These are phyloP conservation scores for Isoperla grammatica DNA, from an alignment of 2,888 invertebrate species.

Conservation along the genomic window DNA sequence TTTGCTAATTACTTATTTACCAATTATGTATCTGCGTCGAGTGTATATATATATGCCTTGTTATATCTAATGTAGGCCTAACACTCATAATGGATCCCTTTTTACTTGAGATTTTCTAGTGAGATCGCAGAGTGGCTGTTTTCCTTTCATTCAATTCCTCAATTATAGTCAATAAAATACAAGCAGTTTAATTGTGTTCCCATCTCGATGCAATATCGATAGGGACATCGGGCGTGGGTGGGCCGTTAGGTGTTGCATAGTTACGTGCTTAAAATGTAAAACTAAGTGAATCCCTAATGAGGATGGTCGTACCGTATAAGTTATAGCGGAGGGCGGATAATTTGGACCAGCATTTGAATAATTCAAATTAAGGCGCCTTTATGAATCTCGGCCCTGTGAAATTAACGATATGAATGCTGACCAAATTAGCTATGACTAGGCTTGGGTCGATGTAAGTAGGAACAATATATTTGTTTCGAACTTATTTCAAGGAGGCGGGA, in stretches of 20 bases:
- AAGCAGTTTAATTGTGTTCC: constrained; percentile 11
- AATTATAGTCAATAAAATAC: constrained; percentile 9
- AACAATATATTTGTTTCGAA: too few relatives aligned
- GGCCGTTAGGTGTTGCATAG: constrained; percentile 4
- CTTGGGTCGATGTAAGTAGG: too few relatives aligned
- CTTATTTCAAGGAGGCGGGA: too few relatives aligned
- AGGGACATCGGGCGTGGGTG: neutral
- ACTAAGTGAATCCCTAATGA: constrained; percentile 11
- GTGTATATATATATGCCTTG: too few relatives aligned
- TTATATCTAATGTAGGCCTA: too few relatives aligned
- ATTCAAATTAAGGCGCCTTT: too few relatives aligned
- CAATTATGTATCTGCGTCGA: too few relatives aligned
- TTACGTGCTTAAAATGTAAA: constrained; percentile 8
- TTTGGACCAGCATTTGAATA: neutral
- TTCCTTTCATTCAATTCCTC: constrained; percentile 9
- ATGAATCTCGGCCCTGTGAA: too few relatives aligned
- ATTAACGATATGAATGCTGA: too few relatives aligned
- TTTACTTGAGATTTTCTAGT: neutral
- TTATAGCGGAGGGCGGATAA: constrained; percentile 15
- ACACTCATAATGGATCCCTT: neutral
- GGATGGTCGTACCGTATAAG: neutral
- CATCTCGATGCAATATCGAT: neutral
- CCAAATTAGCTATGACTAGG: too few relatives aligned
- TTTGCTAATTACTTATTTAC: too few relatives aligned
- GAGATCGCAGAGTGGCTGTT: neutral